Conservation (phyloP, 2,797 vertebrate species). For the Gymnocypris eckloni region DNA sequence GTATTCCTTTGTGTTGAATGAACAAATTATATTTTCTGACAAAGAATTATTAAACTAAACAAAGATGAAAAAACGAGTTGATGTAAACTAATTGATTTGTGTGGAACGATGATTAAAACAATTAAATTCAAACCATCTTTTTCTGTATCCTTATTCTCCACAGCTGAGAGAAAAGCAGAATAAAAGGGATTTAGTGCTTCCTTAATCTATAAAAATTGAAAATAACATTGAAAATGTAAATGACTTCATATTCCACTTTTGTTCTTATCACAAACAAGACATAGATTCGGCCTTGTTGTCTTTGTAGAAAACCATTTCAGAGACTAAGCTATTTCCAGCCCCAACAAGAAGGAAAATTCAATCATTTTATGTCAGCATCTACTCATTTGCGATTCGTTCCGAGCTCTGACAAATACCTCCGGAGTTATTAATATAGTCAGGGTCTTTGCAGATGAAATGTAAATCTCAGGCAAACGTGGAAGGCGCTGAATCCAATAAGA, state of each 20-base stretch:
- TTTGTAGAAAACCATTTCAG: slow-evolving; percentile 38
- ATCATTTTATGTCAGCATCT: slow-evolving; percentile 63
- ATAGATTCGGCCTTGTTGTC: slow-evolving; percentile 1
- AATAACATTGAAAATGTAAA: slow-evolving; percentile 48
- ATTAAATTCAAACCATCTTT: neutral
- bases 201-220: slow-evolving; percentile 26
- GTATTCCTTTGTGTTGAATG: neutral
- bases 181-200: slow-evolving; percentile 23
- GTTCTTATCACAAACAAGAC: slow-evolving; percentile 44
- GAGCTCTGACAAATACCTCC: slow-evolving; percentile 67
- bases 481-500: slow-evolving; percentile 49
- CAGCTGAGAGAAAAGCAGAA: slow-evolving; percentile 24
- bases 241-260: slow-evolving; percentile 6
- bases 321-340: slow-evolving; percentile 33
- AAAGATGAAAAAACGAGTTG: neutral
- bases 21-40: neutral
- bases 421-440: slow-evolving; percentile 74
- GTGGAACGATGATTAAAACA: slow-evolving; percentile 1
- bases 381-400: slow-evolving; percentile 60
- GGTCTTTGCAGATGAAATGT: slow-evolving; percentile 61
- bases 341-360: slow-evolving; percentile 31
- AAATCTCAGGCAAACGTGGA: slow-evolving; percentile 58
- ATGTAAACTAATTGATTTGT: neutral
- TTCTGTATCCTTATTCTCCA: neutral
- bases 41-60: neutral